A percentile compares a stretch with the other conserved stretches of the same genome.
phyloP scores from a whole-genome alignment of 2,797 vertebrate species.

The Cirrhinus molitorella region DNA sequence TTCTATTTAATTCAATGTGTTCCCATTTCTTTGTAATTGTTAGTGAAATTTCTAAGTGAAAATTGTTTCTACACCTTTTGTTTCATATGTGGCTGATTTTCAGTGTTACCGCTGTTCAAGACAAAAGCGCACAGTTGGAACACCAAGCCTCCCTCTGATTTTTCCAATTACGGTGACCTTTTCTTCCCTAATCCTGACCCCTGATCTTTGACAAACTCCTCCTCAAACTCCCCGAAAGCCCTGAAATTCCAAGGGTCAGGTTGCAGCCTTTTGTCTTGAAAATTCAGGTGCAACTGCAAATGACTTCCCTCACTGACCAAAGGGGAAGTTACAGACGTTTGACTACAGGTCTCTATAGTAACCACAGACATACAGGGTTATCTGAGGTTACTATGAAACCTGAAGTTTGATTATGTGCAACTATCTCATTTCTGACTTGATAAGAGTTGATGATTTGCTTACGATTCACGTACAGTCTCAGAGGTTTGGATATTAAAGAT shows the following conservation, averaged over 20 bases:
- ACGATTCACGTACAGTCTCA: background rate
- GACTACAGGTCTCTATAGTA: conserved; percentile 2
- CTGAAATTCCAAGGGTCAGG: conserved; percentile 79
- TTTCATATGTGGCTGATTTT: background rate
- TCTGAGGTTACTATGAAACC: background rate
- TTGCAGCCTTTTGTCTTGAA: conserved; percentile 71
- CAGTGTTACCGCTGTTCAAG: conserved; percentile 68
- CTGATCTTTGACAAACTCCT: conserved; percentile 75
- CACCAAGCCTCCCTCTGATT: conserved; percentile 61
- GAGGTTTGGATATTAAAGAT: background rate
- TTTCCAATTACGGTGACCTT: conserved; percentile 77
- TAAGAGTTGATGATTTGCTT: background rate
- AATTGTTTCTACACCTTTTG: background rate
- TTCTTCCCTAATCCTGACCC: conserved; percentile 79
- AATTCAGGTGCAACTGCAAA: conserved; percentile 67
- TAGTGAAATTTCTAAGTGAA: background rate
- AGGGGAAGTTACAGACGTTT: conserved; percentile 63
- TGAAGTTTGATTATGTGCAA: background rate
- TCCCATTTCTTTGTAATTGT: too few relatives aligned
- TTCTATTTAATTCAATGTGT: too few relatives aligned
- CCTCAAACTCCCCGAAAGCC: conserved; percentile 65
- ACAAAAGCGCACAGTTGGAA: conserved; percentile 76
- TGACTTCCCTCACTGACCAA: conserved; percentile 52
- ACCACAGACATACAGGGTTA: background rate
- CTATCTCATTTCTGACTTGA: background rate